Base-by-base conservation (phyloP, 2,888 invertebrate genomes). In the Caenorhabditis japonica region DNA sequence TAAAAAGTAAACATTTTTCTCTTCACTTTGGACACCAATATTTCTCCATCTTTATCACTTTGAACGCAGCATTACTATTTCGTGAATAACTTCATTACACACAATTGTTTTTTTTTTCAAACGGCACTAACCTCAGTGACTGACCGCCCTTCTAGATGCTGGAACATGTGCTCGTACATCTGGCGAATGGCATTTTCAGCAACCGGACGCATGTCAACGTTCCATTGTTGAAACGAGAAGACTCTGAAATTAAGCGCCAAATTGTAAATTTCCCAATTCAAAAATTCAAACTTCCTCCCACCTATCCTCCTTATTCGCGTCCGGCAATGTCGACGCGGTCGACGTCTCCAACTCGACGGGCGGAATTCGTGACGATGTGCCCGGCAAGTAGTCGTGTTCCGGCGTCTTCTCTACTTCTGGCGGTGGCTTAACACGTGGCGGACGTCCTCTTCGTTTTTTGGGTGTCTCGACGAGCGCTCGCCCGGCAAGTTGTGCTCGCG, bases 141-240 rank as follows among this genome's bases (percentile, higher is more conserved):
- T n/a, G 8, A 2, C 10, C 49, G 47, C 8, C 34, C 34, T 12
- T 49, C 49, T 19, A 49, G 49, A 21, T 49, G 49, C 13, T 21
- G 21, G 34, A 13, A 21, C 49, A 49, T 49, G 13, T 8, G 7
- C 10, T 30, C 13, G 49, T 49, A 49, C 49, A 53, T 41, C 12
- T 13, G 19, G 13, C 41, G 27, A 30, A 25, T 41, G 10, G 17
- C 39, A 27, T 30, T 17, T 30, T 53, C 53, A 8, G 53, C 53
- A 8, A 53, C 41, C 7, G 53, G 53, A 12, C 41, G 19, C 41
- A 41, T 53, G 41, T 53, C 41, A 30, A 41, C 23, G 25, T 53
- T 53, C 53, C 53, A 53, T 17, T 25, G 15, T 27, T 41, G 41
- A 17, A 41, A 39, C 12, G 27, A 41, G 41, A 53, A 53, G 2